Evolutionary conservation across 1,140 invertebrate genomes (phyloP).

Genomic region (Drosophila kanapiae): DNA sequence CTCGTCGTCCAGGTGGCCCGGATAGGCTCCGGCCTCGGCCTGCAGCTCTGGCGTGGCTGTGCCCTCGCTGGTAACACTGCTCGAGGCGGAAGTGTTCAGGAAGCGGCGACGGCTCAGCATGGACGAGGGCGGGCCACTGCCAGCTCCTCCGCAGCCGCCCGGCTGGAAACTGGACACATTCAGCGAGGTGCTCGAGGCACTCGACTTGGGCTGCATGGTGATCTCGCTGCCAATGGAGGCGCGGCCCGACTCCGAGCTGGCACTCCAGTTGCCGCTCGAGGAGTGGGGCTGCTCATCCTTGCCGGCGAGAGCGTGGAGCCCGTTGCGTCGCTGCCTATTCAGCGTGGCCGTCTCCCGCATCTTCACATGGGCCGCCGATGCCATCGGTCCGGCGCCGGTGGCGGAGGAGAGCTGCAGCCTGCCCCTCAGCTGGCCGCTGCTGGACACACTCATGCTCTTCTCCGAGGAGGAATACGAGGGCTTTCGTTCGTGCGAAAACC

Average conservation of each 20-base stretch:
- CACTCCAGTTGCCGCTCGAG: slow-evolving; percentile 97
- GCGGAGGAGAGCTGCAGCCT: slow-evolving; percentile 64
- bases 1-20: slow-evolving; percentile 91
- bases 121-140: slow-evolving; percentile 88
- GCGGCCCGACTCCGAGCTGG: slow-evolving; percentile 94
- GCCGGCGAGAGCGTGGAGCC: slow-evolving; percentile 81
- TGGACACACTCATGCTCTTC: slow-evolving; percentile 87
- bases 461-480: slow-evolving; percentile 91
- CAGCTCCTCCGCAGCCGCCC: slow-evolving; percentile 85
- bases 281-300: slow-evolving; percentile 93
- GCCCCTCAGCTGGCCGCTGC: slow-evolving; percentile 76
- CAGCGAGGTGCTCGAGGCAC: slow-evolving; percentile 89
- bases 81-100: slow-evolving; percentile 91
- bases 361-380: slow-evolving; percentile 87
- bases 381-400: slow-evolving; percentile 16
- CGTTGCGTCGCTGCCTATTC: slow-evolving; percentile 86
- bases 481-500: slow-evolving; percentile 89
- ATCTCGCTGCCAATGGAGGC: slow-evolving; percentile 93
- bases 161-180: slow-evolving; percentile 87
- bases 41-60: slow-evolving; percentile 93
- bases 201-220: slow-evolving; percentile 90
- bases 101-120: slow-evolving; percentile 89
- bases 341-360: slow-evolving; percentile 89
- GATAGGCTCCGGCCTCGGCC: slow-evolving; percentile 87
- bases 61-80: slow-evolving; percentile 93